These are phyloP conservation scores for Eilema sororculum DNA, from an alignment of 2,888 invertebrate species.

Conservation along the genomic window DNA sequence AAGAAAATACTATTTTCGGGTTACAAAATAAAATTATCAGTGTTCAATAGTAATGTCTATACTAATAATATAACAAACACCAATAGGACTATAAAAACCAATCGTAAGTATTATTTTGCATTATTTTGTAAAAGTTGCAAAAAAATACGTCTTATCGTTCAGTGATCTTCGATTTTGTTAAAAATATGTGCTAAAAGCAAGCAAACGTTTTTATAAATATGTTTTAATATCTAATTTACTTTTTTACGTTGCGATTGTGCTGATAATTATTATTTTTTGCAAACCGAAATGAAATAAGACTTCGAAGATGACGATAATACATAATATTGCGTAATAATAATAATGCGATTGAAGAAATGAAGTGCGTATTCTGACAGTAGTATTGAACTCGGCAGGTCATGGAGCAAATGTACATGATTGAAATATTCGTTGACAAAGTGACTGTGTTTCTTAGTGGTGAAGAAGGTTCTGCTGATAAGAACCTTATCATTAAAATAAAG, in stretches of 20 bases:
- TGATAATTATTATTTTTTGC: not conserved
- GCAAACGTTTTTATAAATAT: not conserved
- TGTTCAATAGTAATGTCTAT: slow-evolving; percentile 69
- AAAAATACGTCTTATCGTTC: not conserved
- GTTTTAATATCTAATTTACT: not conserved
- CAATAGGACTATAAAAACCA: slow-evolving; percentile 39
- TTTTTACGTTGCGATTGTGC: not conserved
- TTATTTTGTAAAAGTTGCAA: not conserved
- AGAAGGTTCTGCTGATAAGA: slow-evolving; percentile 71
- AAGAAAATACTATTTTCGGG: slow-evolving; percentile 65
- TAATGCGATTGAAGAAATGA: slow-evolving; percentile 42
- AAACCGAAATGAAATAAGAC: not conserved
- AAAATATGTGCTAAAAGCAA: not conserved
- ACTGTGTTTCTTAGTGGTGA: slow-evolving; percentile 69
- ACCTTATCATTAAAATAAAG: slow-evolving; percentile 77
- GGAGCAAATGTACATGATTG: slow-evolving; percentile 87
- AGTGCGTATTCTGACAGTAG: slow-evolving; percentile 70
- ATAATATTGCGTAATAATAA: slow-evolving; percentile 12
- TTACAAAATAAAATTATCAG: slow-evolving; percentile 86
- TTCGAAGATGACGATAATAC: slow-evolving; percentile 4
- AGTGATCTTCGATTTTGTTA: slow-evolving; percentile 10
- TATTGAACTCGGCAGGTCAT: slow-evolving; percentile 82
- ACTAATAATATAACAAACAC: slow-evolving; percentile 59
- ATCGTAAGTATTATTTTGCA: slow-evolving; percentile 63
- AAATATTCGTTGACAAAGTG: slow-evolving; percentile 86